phyloP scores from a whole-genome alignment of 2,888 invertebrate species.

The Gibbula magus region DNA sequence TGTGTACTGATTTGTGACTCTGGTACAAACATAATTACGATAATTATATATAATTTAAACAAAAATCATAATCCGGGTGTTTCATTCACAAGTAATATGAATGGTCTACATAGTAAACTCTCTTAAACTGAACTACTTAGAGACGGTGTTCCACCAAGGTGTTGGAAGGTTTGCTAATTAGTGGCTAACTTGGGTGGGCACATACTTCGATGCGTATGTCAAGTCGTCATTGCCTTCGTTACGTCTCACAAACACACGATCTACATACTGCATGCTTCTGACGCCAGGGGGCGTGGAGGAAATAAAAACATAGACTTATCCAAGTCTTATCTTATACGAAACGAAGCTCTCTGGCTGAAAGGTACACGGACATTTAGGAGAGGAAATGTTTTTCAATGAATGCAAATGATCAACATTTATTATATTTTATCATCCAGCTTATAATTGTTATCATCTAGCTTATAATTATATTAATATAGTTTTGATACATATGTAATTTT shows the following conservation, averaged over 20 bases:
- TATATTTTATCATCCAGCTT: too few species aligned
- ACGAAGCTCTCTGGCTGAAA: too few species aligned
- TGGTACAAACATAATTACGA: too few species aligned
- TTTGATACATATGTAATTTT: too few species aligned
- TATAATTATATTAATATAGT: too few species aligned
- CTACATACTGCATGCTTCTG: neutral
- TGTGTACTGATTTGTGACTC: too few species aligned
- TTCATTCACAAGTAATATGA: neutral
- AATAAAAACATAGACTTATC: neutral
- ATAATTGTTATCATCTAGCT: too few species aligned
- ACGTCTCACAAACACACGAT: neutral
- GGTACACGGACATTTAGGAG: too few species aligned
- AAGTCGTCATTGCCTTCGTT: neutral
- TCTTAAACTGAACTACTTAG: neutral
- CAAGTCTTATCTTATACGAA: neutral
- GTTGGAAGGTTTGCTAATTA: constrained; percentile 9
- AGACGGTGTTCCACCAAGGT: neutral
- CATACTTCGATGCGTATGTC: neutral
- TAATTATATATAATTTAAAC: too few species aligned
- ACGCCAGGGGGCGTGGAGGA: neutral
- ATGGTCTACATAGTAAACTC: neutral
- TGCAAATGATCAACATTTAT: too few species aligned
- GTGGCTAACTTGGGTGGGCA: constrained; percentile 11
- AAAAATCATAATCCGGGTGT: too few species aligned
- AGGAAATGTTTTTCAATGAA: too few species aligned